A percentile compares a stretch with the other conserved stretches of the same genome.
Evolutionary conservation across 2,888 invertebrate species (phyloP).

Genomic region (Amiota communis): DNA sequence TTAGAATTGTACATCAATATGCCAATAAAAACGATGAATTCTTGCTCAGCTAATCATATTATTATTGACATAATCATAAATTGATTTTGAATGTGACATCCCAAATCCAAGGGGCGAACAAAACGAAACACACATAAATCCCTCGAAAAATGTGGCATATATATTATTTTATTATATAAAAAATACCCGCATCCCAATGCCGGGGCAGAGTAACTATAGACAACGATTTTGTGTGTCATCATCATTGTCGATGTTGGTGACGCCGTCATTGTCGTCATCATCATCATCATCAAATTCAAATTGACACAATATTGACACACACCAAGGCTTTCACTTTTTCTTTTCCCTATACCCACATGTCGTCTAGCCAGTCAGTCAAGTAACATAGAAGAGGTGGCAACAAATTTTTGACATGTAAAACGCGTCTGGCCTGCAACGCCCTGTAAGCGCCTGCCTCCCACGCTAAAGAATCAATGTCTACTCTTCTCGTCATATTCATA

Average conservation of each 20-base stretch:
- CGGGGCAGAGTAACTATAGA: background rate
- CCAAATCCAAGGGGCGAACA: background rate
- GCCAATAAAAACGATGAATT: constrained; percentile 6
- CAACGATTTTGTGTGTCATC: too few relatives aligned
- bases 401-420: background rate
- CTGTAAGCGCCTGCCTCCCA: constrained; percentile 8
- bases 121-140: background rate
- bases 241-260: background rate
- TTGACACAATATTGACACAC: constrained; percentile 33
- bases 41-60: constrained; percentile 1
- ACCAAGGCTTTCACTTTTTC: background rate
- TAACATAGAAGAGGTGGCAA: background rate
- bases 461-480: background rate
- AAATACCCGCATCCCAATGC: constrained; percentile 27
- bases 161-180: constrained; percentile 27
- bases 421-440: background rate
- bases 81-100: constrained; percentile 26
- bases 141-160: constrained; percentile 7
- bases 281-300: constrained; percentile 24
- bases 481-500: background rate
- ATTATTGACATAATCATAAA: constrained; percentile 31
- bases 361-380: background rate
- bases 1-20: constrained; percentile 15
- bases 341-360: background rate
- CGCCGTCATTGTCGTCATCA: background rate